Conservation (phyloP, 2,888 invertebrate species). For the Fragum sueziense region DNA sequence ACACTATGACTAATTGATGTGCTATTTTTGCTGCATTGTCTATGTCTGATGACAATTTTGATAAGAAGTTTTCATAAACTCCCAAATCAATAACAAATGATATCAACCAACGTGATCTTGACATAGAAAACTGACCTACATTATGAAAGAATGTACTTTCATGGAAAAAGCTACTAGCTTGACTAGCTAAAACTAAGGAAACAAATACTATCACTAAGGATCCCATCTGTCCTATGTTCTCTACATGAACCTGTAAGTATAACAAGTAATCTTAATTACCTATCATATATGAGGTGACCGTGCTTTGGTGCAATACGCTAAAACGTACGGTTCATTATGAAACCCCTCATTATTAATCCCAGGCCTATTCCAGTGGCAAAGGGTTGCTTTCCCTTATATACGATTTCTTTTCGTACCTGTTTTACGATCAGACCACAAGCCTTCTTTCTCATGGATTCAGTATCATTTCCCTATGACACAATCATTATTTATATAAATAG, state of each 20-base stretch:
- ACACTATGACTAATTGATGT: background rate
- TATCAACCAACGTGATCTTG: background rate
- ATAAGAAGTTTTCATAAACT: background rate
- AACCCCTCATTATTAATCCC: too few relatives aligned
- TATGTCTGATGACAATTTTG: background rate
- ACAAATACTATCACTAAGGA: too few relatives aligned
- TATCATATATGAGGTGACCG: background rate
- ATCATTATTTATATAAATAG: too few relatives aligned
- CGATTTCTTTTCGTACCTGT: background rate
- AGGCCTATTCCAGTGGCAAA: background rate
- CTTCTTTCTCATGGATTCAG: background rate
- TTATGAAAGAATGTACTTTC: background rate
- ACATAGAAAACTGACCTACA: constrained; percentile 6
- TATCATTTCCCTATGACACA: background rate
- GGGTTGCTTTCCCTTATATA: background rate
- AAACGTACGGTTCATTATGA: background rate
- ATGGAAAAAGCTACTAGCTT: background rate
- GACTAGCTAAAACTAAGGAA: background rate
- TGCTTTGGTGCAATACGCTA: background rate
- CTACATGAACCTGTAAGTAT: too few relatives aligned
- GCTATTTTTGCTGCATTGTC: background rate
- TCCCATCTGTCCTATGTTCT: too few relatives aligned
- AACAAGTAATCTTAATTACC: background rate
- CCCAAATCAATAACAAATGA: background rate
- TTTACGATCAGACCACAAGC: background rate